These are phyloP conservation scores for Drosophila rubida DNA, from an alignment of 2,888 invertebrate genomes.

Conservation along the genomic window DNA sequence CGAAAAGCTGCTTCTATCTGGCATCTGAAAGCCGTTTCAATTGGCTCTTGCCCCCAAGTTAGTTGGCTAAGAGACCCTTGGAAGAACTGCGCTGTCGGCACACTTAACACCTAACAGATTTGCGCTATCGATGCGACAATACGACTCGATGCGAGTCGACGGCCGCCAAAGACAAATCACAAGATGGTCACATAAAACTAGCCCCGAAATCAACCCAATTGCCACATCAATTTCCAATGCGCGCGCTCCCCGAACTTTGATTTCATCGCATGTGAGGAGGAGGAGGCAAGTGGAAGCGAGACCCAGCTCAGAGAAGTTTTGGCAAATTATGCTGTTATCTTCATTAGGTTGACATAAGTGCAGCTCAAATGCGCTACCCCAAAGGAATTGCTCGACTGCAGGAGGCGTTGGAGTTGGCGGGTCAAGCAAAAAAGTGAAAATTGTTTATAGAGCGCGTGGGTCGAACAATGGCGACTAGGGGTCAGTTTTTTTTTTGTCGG, in stretches of 20 bases:
- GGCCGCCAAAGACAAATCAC: constrained; percentile 61
- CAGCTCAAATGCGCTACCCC: constrained; percentile 77
- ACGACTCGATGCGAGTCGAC: too few species aligned
- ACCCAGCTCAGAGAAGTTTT: constrained; percentile 43
- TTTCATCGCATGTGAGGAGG: constrained; percentile 43
- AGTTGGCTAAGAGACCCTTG: constrained; percentile 12
- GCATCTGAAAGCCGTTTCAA: constrained; percentile 47
- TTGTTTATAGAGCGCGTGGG: constrained; percentile 70
- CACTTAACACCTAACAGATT: constrained; percentile 79
- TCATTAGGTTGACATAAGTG: constrained; percentile 80
- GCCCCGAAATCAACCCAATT: constrained; percentile 22
- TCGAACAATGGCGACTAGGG: constrained; percentile 44
- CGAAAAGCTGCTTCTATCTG: neutral
- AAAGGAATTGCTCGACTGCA: constrained; percentile 61
- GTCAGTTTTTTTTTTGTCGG: constrained; percentile 32
- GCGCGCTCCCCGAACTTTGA: constrained; percentile 70
- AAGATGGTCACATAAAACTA: constrained; percentile 58
- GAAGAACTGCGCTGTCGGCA: constrained; percentile 19
- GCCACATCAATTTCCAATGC: constrained; percentile 66
- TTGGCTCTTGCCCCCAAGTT: constrained; percentile 47
- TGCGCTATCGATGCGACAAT: constrained; percentile 50
- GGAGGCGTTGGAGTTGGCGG: constrained; percentile 2
- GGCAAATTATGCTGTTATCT: constrained; percentile 80
- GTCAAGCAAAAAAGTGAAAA: constrained; percentile 62
- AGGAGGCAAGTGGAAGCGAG: neutral